These are phyloP conservation scores for Micoletzkya japonica DNA, from an alignment of 2,888 invertebrate species.

Conservation along the genomic window DNA sequence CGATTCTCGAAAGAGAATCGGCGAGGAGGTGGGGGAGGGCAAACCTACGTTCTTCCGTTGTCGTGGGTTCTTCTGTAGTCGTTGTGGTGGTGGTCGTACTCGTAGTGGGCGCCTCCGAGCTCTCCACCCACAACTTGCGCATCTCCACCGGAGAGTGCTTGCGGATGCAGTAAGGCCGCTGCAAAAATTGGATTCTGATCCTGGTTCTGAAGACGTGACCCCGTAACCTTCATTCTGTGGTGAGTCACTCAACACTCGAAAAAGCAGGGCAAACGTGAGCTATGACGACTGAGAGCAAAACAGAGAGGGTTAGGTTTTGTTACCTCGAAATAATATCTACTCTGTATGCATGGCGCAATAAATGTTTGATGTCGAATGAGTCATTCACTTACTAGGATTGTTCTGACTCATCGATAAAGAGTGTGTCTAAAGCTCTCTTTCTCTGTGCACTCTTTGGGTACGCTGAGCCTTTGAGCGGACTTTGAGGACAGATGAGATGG, in stretches of 20 bases:
- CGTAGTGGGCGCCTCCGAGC: conserved; percentile 27
- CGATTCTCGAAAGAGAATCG: too few species aligned
- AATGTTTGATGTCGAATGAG: too few species aligned
- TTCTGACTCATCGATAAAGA: too few species aligned
- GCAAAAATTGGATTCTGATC: conserved; percentile 29
- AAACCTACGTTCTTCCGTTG: conserved; percentile 29
- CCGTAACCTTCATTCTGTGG: neutral
- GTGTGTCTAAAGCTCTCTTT: too few species aligned
- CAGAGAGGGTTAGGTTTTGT: too few species aligned
- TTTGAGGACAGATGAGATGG: too few species aligned
- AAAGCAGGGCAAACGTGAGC: neutral
- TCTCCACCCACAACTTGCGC: conserved; percentile 45
- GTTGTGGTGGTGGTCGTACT: conserved; percentile 35
- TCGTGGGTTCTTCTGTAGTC: conserved; percentile 35
- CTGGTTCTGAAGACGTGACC: neutral
- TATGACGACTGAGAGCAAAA: too few species aligned
- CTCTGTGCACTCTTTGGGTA: too few species aligned
- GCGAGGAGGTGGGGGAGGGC: neutral
- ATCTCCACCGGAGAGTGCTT: conserved; percentile 39
- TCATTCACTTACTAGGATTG: too few species aligned
- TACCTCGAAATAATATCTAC: too few species aligned
- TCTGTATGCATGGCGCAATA: too few species aligned
- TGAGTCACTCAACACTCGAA: neutral
- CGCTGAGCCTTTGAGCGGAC: too few species aligned
- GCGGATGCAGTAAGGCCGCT: conserved; percentile 49